A percentile compares a stretch with the other conserved stretches of the same genome.
Conservation (phyloP, 2,888 invertebrate genomes). For the Villa cingulata region DNA sequence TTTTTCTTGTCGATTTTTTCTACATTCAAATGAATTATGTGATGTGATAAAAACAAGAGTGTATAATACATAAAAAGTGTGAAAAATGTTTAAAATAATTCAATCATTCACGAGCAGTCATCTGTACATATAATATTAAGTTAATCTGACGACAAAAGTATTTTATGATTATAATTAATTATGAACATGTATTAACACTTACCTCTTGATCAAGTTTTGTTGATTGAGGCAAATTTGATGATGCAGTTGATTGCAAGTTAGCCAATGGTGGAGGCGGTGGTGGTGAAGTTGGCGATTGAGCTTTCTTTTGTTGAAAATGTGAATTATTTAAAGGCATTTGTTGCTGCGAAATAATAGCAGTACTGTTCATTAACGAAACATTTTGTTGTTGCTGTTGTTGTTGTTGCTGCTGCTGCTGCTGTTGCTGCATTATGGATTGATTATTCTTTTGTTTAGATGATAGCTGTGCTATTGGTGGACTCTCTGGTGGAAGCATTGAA, state of each 20-base stretch:
- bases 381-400: no score
- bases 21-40: no score
- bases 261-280: conserved; percentile 39
- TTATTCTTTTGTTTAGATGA: conserved; percentile 18
- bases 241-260: conserved; percentile 40
- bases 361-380: not conserved
- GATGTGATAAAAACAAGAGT: no score
- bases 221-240: conserved; percentile 34
- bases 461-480: conserved; percentile 6
- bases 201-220: conserved; percentile 45
- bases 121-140: no score
- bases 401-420: conserved; percentile 6
- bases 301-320: conserved; percentile 10
- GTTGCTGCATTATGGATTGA: conserved; percentile 16
- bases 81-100: no score
- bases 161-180: no score
- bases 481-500: conserved; percentile 40
- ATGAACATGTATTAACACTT: conserved; percentile 21
- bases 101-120: no score
- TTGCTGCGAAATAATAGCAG: not conserved
- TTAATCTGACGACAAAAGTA: not conserved
- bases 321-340: not conserved
- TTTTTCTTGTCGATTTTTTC: no score
- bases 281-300: conserved; percentile 34
- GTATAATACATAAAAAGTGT: no score